These are phyloP conservation scores for Ceriagrion tenellum DNA, from an alignment of 2,888 invertebrate genomes.

Conservation along the genomic window DNA sequence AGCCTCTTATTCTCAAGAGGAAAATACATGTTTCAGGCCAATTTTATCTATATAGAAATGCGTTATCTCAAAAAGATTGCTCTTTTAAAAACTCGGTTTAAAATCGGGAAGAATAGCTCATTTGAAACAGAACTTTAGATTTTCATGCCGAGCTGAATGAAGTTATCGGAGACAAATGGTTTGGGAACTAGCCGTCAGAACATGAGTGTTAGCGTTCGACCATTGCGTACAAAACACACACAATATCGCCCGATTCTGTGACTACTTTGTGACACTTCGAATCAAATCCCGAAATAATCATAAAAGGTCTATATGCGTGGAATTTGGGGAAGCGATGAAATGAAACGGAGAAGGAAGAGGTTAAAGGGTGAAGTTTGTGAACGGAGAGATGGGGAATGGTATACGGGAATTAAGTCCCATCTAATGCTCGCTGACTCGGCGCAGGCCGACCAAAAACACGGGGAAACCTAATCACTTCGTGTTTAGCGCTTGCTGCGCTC, in stretches of 20 bases:
- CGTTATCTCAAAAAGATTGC: no score
- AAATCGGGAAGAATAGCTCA: no score
- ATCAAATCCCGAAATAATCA: not conserved
- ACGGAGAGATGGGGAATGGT: not conserved
- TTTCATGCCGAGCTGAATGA: no score
- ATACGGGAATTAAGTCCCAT: not conserved
- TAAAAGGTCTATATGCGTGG: not conserved
- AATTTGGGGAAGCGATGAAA: not conserved
- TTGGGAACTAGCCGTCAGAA: not conserved
- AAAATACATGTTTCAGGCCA: no score
- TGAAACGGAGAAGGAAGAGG: not conserved
- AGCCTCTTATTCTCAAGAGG: no score
- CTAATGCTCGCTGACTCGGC: not conserved
- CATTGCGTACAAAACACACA: not conserved
- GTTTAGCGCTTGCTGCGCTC: not conserved
- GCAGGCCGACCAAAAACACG: not conserved
- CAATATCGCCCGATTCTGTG: not conserved
- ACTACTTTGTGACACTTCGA: not conserved
- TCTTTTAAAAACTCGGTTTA: no score
- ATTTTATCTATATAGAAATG: no score
- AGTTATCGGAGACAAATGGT: not conserved
- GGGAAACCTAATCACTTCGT: slow-evolving; percentile 26
- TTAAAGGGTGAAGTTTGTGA: not conserved
- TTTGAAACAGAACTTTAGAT: no score
- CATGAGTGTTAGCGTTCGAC: not conserved